Percentiles rank a stretch among this genome's conserved stretches.
Conservation (phyloP, 2,888 invertebrate species). For the Nesidiocoris tenuis region DNA sequence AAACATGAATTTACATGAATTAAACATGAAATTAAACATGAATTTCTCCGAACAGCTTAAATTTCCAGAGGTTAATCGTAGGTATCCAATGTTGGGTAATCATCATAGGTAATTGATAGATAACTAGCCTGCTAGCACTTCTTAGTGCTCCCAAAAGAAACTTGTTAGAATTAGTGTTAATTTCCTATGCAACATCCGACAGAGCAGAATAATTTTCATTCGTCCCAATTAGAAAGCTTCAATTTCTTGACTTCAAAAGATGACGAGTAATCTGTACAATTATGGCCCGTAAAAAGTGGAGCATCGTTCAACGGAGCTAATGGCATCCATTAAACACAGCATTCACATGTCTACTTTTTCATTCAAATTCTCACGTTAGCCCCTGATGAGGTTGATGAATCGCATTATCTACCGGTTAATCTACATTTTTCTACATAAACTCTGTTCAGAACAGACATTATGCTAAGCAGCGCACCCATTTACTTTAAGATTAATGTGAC, state of each 20-base stretch:
- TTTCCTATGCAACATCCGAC: too few relatives aligned
- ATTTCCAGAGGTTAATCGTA: too few relatives aligned
- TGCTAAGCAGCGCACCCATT: background rate
- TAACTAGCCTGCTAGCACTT: too few relatives aligned
- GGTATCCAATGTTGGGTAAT: too few relatives aligned
- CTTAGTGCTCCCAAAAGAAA: too few relatives aligned
- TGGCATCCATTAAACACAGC: constrained; percentile 25
- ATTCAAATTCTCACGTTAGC: constrained; percentile 35
- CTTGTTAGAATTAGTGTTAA: constrained; percentile 33
- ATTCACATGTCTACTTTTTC: constrained; percentile 9
- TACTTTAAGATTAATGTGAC: background rate
- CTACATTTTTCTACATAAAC: constrained; percentile 8
- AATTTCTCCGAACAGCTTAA: too few relatives aligned
- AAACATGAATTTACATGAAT: too few relatives aligned
- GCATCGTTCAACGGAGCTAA: background rate
- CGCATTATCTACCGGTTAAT: constrained; percentile 8
- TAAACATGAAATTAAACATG: too few relatives aligned
- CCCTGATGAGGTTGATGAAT: constrained; percentile 24
- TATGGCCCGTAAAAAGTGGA: constrained; percentile 23
- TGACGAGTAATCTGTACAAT: constrained; percentile 27
- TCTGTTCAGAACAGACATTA: background rate
- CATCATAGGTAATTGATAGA: too few relatives aligned
- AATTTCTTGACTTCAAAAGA: background rate
- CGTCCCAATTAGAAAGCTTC: constrained; percentile 13
- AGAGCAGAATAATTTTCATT: too few relatives aligned